Percentiles rank a stretch among this genome's conserved stretches.
Conservation (phyloP, 1,140 invertebrate genomes). For the Ceratina japonica region DNA sequence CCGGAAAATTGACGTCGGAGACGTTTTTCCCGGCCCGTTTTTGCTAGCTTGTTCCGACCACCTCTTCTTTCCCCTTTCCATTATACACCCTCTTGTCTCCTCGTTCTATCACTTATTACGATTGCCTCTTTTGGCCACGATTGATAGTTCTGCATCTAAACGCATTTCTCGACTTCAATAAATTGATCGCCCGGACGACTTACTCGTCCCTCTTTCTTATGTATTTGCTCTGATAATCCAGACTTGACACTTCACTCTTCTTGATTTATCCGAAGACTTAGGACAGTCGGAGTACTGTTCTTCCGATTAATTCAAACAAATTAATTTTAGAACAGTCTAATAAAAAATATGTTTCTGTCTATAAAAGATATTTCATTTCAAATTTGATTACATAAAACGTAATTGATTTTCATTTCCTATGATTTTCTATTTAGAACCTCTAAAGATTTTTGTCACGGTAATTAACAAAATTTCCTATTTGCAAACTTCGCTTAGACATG, state of each 20-base stretch:
- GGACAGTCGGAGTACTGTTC: background rate
- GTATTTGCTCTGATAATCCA: background rate
- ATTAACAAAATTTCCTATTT: background rate
- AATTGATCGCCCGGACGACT: conserved; percentile 18
- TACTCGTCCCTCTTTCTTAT: background rate
- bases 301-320: background rate
- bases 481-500: background rate
- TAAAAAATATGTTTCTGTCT: no score
- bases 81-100: background rate
- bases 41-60: conserved; percentile 27
- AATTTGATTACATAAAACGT: no score
- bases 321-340: background rate
- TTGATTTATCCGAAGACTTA: background rate
- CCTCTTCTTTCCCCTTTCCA: background rate
- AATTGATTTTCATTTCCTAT: no score
- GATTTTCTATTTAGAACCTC: no score
- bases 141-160: conserved; percentile 14
- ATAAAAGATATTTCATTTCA: no score
- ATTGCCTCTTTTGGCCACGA: conserved; percentile 6
- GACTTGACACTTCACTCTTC: background rate
- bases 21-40: conserved; percentile 55
- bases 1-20: conserved; percentile 51
- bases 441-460: no score
- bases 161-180: background rate
- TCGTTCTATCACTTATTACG: conserved; percentile 17